Percentiles rank a stretch among this genome's conserved stretches.
Evolutionary conservation across 2,113 vertebrate genomes (phyloP).

Genomic region (Antigone vipio): DNA sequence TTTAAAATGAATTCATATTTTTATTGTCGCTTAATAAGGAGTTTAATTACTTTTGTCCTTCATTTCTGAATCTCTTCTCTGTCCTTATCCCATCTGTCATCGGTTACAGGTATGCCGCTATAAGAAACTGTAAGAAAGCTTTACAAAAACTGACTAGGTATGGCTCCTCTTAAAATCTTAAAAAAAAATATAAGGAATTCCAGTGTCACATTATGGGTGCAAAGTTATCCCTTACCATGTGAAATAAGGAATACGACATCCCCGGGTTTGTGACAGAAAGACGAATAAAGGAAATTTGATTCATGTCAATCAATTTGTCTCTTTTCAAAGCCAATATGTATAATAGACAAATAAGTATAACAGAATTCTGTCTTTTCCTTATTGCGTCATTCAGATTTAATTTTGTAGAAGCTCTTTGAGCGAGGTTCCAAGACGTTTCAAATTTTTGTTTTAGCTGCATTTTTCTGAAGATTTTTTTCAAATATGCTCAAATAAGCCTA

Average conservation of each 20-base stretch:
- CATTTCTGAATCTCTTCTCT: not conserved
- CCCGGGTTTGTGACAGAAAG: not conserved
- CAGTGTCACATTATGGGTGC: not conserved
- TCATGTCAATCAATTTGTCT: not conserved
- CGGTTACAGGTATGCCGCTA: not conserved
- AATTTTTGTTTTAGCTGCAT: not conserved
- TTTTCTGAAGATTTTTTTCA: not conserved
- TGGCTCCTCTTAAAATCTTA: not conserved
- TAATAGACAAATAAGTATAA: not conserved
- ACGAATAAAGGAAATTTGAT: not conserved
- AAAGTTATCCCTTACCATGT: not conserved
- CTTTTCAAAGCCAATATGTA: not conserved
- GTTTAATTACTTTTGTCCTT: not conserved
- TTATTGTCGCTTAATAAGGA: not conserved
- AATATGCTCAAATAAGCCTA: not conserved
- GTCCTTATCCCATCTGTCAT: not conserved
- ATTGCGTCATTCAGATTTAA: not conserved
- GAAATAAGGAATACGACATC: not conserved
- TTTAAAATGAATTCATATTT: not conserved
- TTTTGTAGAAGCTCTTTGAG: not conserved
- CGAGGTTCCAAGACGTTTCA: not conserved
- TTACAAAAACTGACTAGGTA: not conserved
- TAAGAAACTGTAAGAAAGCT: not conserved
- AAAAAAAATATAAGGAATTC: not conserved
- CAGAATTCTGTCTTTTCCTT: not conserved